Conservation (phyloP, 1,140 invertebrate genomes). For the Andrena cerasifolii region DNA sequence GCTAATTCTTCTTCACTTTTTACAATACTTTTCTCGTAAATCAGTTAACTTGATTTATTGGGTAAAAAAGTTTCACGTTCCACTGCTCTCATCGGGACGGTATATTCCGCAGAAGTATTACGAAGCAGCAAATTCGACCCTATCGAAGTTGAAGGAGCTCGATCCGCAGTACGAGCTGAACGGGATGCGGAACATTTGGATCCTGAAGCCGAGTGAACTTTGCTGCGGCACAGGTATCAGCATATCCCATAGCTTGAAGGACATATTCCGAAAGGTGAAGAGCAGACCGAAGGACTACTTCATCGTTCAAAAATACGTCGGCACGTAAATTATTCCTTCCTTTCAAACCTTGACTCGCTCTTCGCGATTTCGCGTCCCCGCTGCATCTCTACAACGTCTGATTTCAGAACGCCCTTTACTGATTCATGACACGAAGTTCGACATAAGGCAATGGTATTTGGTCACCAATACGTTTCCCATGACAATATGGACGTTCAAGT, state of each 20-base stretch:
- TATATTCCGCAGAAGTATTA: conserved; percentile 28
- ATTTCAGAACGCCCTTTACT: conserved; percentile 89
- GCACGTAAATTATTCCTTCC: conserved; percentile 80
- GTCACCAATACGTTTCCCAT: conserved; percentile 90
- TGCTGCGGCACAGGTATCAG: conserved; percentile 94
- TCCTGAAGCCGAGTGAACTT: conserved; percentile 94
- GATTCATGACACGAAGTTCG: conserved; percentile 95
- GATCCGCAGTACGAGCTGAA: conserved; percentile 88
- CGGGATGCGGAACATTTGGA: conserved; percentile 94
- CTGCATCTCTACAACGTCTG: neutral
- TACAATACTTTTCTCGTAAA: too few relatives aligned
- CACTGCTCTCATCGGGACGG: neutral
- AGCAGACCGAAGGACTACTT: conserved; percentile 87
- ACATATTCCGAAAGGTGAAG: conserved; percentile 86
- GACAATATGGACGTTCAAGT: conserved; percentile 95
- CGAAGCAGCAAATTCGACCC: conserved; percentile 72
- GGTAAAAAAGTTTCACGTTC: neutral
- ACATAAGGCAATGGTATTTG: conserved; percentile 95
- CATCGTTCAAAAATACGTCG: conserved; percentile 96
- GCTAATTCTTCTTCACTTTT: too few relatives aligned
- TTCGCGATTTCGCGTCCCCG: too few relatives aligned
- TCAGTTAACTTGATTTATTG: neutral
- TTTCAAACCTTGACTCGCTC: too few relatives aligned
- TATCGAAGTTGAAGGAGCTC: conserved; percentile 84
- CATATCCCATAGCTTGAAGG: conserved; percentile 84